Evolutionary conservation across 2,888 invertebrate genomes (phyloP), one percentile per base, ranked within the genome.

Genomic region (Microctonus hyperodae): DNA sequence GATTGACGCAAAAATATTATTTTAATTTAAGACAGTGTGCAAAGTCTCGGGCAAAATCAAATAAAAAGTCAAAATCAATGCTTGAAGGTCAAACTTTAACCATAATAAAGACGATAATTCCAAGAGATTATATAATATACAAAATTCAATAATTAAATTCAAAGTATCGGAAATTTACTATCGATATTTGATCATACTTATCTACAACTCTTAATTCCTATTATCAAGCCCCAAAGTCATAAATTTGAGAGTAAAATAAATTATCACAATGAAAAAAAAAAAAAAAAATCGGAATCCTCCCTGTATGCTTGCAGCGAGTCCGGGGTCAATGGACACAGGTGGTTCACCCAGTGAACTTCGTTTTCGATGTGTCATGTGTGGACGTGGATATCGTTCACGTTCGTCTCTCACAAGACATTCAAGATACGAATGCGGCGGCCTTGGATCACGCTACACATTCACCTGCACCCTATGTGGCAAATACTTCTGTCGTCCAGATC

Each of bases 401-500:
- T 83, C 83, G 16, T 82, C 82, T 31, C 77, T 84, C 58, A 83
- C 83, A 22, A 73, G 84, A 69, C 84, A 84, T 78, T 83, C 83
- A 73, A 81, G 83, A 72, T 84, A 83, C 76, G 84, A 84, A 72
- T 84, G 84, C 75, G 82, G 83, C 51, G 80, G 82, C 60, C 80
- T 84, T 58, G 84, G 84, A 28, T 83, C 83, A 61, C 76, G 84
- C 65, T 83, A 84, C 76, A 83, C 83, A 75, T 84, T 84, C 79
- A 82, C 83, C 76, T 84, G 84, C 72, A 82, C 83, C 35, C 78
- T 84, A 23, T 84, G 84, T 71, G 83, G 83, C 69, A 84, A 83
- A 73, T 81, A 81, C 77, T 85, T 85, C 77, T 84, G 84, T 71
- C 80, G 84, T 37, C 84, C 84, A 65, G 83, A 84, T 73, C 84